A percentile compares a stretch with the other conserved stretches of the same genome.
These are phyloP conservation scores for Temnothorax nylanderi DNA, from an alignment of 1,140 invertebrate species.

Conservation along the genomic window DNA sequence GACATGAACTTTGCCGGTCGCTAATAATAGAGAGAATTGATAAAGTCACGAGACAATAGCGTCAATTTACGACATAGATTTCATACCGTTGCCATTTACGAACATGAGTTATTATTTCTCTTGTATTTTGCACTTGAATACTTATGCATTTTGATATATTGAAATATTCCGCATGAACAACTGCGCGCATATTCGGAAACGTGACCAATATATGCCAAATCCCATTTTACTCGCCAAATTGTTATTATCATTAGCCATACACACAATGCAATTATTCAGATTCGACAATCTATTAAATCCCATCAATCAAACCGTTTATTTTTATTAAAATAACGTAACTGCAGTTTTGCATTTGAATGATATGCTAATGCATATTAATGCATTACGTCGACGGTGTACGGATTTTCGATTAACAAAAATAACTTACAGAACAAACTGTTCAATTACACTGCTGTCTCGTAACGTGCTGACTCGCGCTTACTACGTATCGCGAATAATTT, in stretches of 20 bases:
- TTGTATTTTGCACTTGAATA: conserved; percentile 6
- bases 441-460: background rate
- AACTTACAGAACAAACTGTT: background rate
- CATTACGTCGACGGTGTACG: background rate
- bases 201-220: background rate
- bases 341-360: conserved; percentile 23
- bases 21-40: conserved; percentile 3
- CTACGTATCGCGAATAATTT: background rate
- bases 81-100: background rate
- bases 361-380: conserved; percentile 5
- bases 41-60: background rate
- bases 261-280: background rate
- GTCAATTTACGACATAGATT: background rate
- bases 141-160: background rate
- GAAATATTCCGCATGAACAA: background rate
- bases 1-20: background rate
- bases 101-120: conserved; percentile 9
- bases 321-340: conserved; percentile 13
- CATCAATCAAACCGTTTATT: background rate
- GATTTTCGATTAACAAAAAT: conserved; percentile 3
- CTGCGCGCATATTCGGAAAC: background rate
- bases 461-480: background rate
- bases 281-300: conserved; percentile 10
- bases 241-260: conserved; percentile 10
- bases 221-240: background rate